Conservation (phyloP, 2,888 invertebrate genomes). For the Torymus tubicola region DNA sequence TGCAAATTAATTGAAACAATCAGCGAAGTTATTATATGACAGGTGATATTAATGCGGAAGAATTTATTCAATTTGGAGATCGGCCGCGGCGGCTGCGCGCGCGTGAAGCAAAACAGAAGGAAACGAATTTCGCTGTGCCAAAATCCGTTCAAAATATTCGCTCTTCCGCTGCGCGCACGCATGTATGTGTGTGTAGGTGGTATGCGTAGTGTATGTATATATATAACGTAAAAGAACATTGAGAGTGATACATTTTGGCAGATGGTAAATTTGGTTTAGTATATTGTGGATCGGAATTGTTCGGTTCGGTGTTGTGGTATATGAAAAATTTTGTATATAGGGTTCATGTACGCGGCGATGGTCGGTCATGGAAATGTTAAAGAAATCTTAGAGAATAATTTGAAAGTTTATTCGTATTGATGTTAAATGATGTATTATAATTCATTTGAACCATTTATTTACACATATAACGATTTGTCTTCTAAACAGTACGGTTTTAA, state of each 20-base stretch:
- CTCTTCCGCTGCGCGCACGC: conserved; percentile 7
- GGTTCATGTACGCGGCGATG: too few species aligned
- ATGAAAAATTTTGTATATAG: too few species aligned
- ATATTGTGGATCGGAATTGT: conserved; percentile 3
- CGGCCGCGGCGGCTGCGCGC: conserved; percentile 48
- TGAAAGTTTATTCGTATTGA: too few species aligned
- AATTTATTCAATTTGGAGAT: conserved; percentile 52
- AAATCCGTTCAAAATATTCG: conserved; percentile 28
- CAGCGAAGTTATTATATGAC: conserved; percentile 25
- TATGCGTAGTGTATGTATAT: too few species aligned
- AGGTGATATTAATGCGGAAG: conserved; percentile 36
- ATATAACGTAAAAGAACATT: conserved; percentile 56
- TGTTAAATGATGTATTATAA: too few species aligned
- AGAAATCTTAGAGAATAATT: too few species aligned
- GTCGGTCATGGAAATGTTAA: too few species aligned
- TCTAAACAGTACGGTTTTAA: too few species aligned
- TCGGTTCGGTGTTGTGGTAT: too few species aligned
- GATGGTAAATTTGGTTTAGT: conserved; percentile 41
- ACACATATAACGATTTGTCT: too few species aligned
- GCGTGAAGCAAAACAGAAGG: conserved; percentile 50
- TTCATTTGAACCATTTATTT: too few species aligned
- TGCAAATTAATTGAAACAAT: conserved; percentile 24
- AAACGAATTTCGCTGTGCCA: conserved; percentile 28
- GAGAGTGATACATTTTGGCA: conserved; percentile 47
- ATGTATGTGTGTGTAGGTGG: neutral